Base-by-base conservation (phyloP, 2,797 vertebrate genomes). In the Syndactyla subalaris region DNA sequence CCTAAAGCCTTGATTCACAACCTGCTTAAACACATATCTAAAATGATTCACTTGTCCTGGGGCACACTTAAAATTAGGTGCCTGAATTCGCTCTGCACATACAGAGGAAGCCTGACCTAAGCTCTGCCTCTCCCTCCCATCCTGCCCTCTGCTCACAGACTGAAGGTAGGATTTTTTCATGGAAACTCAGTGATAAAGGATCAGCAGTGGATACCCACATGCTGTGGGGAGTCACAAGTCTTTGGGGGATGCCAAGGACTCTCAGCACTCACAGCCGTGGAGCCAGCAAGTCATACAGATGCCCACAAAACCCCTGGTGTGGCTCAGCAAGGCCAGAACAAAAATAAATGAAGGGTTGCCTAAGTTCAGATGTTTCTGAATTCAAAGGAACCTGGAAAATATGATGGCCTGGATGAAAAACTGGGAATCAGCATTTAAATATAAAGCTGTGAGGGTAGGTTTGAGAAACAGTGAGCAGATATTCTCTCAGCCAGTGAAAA, bases 11-110 rank as follows among this genome's bases (percentile, higher is more conserved):
- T 3, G 39, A 58, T 27, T 68, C 51, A 38, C 82, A 48, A 70
- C 54, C 22, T 15, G 12, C 59, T 79, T 14, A 32, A 79, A 34
- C 13, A 20, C 9, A 4, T 27, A 49, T 17, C 49, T 67, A 43
- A 75, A 65, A 48, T 5, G 34, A 49, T 57, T 36, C 10, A 16
- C 61, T 9, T 66, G 66, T 19, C 5, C 36, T 8, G 58, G n/a
- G 77, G 43, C 24, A 13, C 1, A 32, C 45, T 62, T 22, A 21
- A n/a, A 67, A 54, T 0, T 0, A 71, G 39, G 36, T 0, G 0
- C 41, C 63, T 23, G 18, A 24, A 26, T 58, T 17, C 51, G 59
- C 46, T n/a, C 16, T 10, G 34, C 39, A 23, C 34, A 45, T 16
- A 45, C 23, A 0, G 2, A 46, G 45, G 45, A 57, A 66, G 34